Percentiles rank a stretch among this genome's conserved stretches.
These are phyloP conservation scores for Rhea pennata DNA, from an alignment of 2,113 vertebrate species.

Conservation along the genomic window DNA sequence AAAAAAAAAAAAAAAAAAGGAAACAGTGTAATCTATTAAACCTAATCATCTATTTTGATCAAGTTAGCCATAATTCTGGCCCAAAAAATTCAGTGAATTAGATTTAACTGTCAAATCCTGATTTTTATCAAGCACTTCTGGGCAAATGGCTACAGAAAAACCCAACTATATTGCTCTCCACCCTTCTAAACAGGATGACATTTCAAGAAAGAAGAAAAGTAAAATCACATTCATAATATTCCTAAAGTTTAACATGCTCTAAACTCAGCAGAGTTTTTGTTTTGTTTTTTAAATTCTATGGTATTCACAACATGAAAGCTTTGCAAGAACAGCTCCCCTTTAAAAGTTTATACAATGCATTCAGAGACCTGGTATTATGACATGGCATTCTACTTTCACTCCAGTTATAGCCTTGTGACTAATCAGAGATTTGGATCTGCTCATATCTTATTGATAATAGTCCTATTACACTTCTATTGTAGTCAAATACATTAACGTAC, in stretches of 20 bases:
- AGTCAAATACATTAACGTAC: not conserved
- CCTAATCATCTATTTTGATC: not conserved
- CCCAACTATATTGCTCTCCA: not conserved
- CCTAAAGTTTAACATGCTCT: not conserved
- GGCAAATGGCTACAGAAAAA: not conserved
- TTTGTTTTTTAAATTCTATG: not conserved
- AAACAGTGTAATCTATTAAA: not conserved
- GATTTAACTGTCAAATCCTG: not conserved
- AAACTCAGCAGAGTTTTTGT: not conserved
- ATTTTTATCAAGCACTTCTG: not conserved
- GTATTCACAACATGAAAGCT: not conserved
- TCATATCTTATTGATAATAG: not conserved
- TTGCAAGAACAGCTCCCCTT: not conserved
- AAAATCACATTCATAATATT: not conserved
- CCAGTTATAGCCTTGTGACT: not conserved
- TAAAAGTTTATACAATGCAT: not conserved
- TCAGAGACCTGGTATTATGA: not conserved
- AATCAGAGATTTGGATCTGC: not conserved
- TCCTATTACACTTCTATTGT: not conserved
- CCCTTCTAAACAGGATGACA: not conserved
- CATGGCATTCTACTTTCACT: not conserved
- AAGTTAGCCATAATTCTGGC: not conserved
- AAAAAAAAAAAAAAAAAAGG: not conserved
- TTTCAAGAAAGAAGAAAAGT: not conserved
- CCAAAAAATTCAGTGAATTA: not conserved